A percentile compares a stretch with the other conserved stretches of the same genome.
These are phyloP conservation scores for Drosophila pectinifera DNA, from an alignment of 1,140 invertebrate genomes.

Conservation along the genomic window DNA sequence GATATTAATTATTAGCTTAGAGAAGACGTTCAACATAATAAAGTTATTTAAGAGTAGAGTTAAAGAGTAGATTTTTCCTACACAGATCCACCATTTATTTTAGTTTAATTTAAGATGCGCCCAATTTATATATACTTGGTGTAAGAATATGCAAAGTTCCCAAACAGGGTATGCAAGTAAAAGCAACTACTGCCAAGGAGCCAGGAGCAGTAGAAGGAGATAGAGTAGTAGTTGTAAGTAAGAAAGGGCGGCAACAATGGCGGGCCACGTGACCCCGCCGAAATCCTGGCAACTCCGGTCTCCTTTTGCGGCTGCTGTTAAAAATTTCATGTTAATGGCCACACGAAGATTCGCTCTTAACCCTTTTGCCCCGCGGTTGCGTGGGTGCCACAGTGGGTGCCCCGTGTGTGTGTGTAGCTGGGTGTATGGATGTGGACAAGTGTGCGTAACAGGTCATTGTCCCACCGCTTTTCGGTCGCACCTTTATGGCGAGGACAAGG, in stretches of 20 bases:
- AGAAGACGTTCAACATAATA: too few relatives aligned
- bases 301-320: slow-evolving; percentile 67
- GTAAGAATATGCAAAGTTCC: not conserved
- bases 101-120: not conserved
- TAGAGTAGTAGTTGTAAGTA: slow-evolving; percentile 1
- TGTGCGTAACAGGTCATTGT: slow-evolving; percentile 75
- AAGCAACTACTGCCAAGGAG: not conserved
- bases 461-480: slow-evolving; percentile 70
- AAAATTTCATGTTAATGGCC: slow-evolving; percentile 84
- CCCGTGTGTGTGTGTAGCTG: slow-evolving; percentile 6
- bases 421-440: slow-evolving; percentile 20
- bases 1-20: too few relatives aligned
- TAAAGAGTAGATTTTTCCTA: too few relatives aligned
- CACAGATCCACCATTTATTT: too few relatives aligned
- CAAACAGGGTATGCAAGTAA: slow-evolving; percentile 5
- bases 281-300: slow-evolving; percentile 57
- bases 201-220: slow-evolving; percentile 3
- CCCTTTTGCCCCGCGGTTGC: slow-evolving; percentile 62
- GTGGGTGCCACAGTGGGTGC: slow-evolving; percentile 7
- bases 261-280: slow-evolving; percentile 59
- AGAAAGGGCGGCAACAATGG: slow-evolving; percentile 47
- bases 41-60: too few relatives aligned
- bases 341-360: slow-evolving; percentile 77
- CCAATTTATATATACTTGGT: not conserved
- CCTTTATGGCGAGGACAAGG: slow-evolving; percentile 66